phyloP scores from a whole-genome alignment of 2,113 vertebrate species.

The Phodopus roborovskii region DNA sequence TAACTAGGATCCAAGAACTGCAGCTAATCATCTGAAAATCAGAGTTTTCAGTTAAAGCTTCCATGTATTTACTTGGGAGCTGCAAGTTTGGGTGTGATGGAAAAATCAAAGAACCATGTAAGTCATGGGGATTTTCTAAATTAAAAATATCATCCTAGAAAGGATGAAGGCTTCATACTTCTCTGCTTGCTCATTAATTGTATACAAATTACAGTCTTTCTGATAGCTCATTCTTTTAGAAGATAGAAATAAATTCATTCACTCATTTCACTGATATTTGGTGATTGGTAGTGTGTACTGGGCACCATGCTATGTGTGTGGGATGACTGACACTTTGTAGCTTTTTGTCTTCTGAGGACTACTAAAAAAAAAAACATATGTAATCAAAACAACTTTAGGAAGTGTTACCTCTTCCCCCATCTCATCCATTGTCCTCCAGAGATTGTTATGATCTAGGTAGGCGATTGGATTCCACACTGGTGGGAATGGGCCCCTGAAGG shows the following conservation, averaged over 20 bases:
- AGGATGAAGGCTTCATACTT: background rate
- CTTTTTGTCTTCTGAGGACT: constrained; percentile 40
- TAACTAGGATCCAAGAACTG: background rate
- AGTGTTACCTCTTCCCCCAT: constrained; percentile 95
- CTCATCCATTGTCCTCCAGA: constrained; percentile 95
- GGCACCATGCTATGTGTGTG: background rate
- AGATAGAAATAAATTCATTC: constrained; percentile 28
- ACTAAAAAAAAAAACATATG: constrained; percentile 46
- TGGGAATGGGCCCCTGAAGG: constrained; percentile 93
- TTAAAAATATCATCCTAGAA: constrained; percentile 13
- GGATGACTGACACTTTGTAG: background rate
- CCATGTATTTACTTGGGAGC: background rate
- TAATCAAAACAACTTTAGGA: constrained; percentile 14
- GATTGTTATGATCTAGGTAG: constrained; percentile 95
- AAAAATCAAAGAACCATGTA: constrained; percentile 13
- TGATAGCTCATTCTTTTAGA: constrained; percentile 20
- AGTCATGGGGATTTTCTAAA: background rate
- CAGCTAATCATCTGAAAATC: background rate
- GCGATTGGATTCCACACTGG: constrained; percentile 94
- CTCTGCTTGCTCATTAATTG: background rate
- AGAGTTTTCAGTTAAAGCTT: constrained; percentile 27
- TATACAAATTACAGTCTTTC: constrained; percentile 3
- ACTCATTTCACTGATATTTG: constrained; percentile 51
- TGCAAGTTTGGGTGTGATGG: background rate
- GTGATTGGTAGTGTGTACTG: background rate